Evolutionary conservation across 2,113 vertebrate genomes (phyloP), one percentile per base, ranked within the genome.

Genomic region (Pseudorasbora parva): DNA sequence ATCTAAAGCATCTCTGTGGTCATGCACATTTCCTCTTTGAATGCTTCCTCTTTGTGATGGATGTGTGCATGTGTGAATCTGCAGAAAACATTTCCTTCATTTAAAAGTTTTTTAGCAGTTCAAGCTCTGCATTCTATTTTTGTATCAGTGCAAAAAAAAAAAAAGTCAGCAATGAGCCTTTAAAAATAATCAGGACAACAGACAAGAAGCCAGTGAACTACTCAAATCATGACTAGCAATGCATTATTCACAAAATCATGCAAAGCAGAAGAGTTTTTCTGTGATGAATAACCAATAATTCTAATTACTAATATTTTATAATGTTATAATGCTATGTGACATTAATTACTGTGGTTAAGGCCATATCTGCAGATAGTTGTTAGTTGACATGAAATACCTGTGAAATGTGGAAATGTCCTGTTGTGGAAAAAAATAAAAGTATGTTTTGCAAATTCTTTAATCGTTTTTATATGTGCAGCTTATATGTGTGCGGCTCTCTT

Each of bases 21-120:
- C n/a, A 54, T 64, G 21, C 57, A 59, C 60, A 73, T 45, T 86
- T 87, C 80, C 85, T 86, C 49, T 82, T 84, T 83, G 33, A 81
- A 83, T 59, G 49, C 10, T 77, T 59, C 30, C 54, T 59, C 33
- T 59, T 57, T 7, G 66, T 83, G 27, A 69, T 83, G 83, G 59
- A 30, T 54, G 86, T 83, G 51, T 41, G n/a, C n/a, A n/a, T n/a
- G 25, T 69, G 77, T 75, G 33, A 59, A 75, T 87, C 85, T 85
- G 81, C 73, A 86, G 47, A 82, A 87, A 86, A 69, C 79, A 84
- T 83, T 83, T 75, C 71, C 78, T 76, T 68, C 60, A 23, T n/a
- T 82, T 47, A 27, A 68, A 84, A 71, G 25, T 25, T 72, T 43
- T 41, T 33, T 19, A 51, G 41, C 21, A 72, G 21, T 51, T 47